Base-by-base conservation (phyloP, 2,113 vertebrate genomes). In the Dipodomys ordii region DNA sequence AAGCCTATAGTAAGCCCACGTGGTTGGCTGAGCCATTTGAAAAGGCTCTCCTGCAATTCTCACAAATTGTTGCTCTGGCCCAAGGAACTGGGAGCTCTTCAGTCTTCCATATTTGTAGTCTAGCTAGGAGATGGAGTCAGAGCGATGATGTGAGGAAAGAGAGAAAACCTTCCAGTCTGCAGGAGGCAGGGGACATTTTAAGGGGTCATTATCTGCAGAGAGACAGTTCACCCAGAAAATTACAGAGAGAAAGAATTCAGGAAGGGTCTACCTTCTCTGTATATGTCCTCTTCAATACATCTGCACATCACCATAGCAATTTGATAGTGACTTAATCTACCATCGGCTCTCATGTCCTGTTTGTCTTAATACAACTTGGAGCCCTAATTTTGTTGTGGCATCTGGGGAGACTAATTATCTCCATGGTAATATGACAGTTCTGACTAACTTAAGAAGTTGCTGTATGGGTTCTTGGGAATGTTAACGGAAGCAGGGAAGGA, bases 121-220 rank as follows among this genome's bases (percentile, higher is more conserved):
- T 64, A 62, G 65, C 32, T 79, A 62, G 72, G 60, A 20, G 89
- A 71, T 39, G 60, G 57, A 39, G 72, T 65, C 81, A 13, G 82
- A 80, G 7, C 12, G 18, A 19, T 22, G n/a, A 60, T 39, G 39
- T 39, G 39, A 39, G 39, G 39, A 39, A 39, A 39, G 39, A 69
- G 80, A 86, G 69, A 74, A 80, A 95, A 16, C 39, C 78, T 73
- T 87, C 22, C 25, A 30, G 57, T 53, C 6, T 76, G 22, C 4
- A 80, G 18, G 32, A 39, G 72, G 39, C 73, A 67, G 20, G 28
- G 19, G 68, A 22, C 35, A 69, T 68, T 88, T 74, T 39, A 88
- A 62, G 90, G 81, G 77, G 19, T 39, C 18, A 22, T 71, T 92
- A 76, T 78, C 10, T 95, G 39, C 57, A 76, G 72, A 88, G 87